Evolutionary conservation across 2,113 vertebrate genomes (phyloP), one percentile per base, ranked within the genome.

Genomic region (Corythoichthys haematopterus): DNA sequence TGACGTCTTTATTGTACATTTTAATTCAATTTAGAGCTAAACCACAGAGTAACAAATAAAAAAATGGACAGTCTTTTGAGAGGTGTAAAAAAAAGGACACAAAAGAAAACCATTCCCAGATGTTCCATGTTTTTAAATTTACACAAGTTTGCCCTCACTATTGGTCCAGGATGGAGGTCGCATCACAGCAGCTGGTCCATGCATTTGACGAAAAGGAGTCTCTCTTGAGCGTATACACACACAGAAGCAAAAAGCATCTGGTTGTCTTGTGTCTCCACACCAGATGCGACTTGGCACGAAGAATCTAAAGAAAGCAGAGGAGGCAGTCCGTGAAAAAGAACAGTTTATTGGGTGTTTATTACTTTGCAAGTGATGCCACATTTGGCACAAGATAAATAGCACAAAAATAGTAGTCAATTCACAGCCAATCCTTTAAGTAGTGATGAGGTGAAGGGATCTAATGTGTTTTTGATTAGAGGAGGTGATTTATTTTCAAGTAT

Each of bases 291-390:
- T 78, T 80, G 84, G 87, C 88, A 78, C 72, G 87, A 77, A 15
- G 77, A 77, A 92, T 93, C 92, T 93, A 81, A 86, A 90, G 80
- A 92, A 87, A 92, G 83, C 89, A 88, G 75, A 81, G 64, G 20
- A 62, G 84, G 81, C 76, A 64, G 86, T 91, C 88, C 88, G 90
- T 89, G 76, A 84, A 70, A 74, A 65, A 36, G 56, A 74, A 66
- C 50, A 72, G 72, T 61, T 64, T 64, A 36, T 2, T 33, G 4
- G 14, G 13, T 13, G 68, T 48, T 36, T 65, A 85, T 82, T 85
- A 83, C 82, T 84, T 80, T 69, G 75, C 3, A 82, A 66, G 68
- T 50, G 3, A 61, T 72, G 50, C 55, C 52, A 37, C 15, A 67
- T 37, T 64, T 60, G 36, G 53, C 48, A 74, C 64, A 72, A 10